These are phyloP conservation scores for Brachionus paranguensis DNA, from an alignment of 1,140 invertebrate genomes.

Conservation along the genomic window DNA sequence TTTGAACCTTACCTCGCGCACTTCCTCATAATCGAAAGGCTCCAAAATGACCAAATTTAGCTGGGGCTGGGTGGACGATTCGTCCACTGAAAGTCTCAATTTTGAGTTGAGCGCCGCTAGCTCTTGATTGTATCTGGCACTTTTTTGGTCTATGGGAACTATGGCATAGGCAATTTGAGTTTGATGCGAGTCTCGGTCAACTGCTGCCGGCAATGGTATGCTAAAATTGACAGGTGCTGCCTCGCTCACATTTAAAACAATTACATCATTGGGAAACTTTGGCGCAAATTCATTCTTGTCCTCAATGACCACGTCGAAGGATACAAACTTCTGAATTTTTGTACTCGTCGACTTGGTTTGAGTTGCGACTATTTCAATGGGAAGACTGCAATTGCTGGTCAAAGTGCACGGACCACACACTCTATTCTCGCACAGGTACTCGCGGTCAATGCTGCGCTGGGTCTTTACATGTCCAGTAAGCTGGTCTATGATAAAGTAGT, in stretches of 20 bases:
- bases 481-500: constrained; percentile 36
- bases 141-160: constrained; percentile 10
- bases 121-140: background rate
- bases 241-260: constrained; percentile 27
- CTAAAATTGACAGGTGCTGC: constrained; percentile 15
- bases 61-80: background rate
- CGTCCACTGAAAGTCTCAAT: background rate
- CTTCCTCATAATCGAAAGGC: constrained; percentile 26
- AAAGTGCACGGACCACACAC: constrained; percentile 29
- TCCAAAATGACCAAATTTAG: constrained; percentile 8
- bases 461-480: constrained; percentile 32
- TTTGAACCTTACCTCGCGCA: background rate
- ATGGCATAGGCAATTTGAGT: background rate
- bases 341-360: background rate
- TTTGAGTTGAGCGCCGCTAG: background rate
- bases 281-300: constrained; percentile 39
- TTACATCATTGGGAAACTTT: constrained; percentile 5
- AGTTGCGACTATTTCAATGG: constrained; percentile 24
- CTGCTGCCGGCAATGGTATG: background rate
- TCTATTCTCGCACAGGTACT: constrained; percentile 34
- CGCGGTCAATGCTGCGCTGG: constrained; percentile 12
- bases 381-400: constrained; percentile 31
- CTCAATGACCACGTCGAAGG: constrained; percentile 33
- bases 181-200: constrained; percentile 26
- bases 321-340: constrained; percentile 37